These are phyloP conservation scores for Macrochelys suwanniensis DNA, from an alignment of 2,797 vertebrate genomes.

Conservation along the genomic window DNA sequence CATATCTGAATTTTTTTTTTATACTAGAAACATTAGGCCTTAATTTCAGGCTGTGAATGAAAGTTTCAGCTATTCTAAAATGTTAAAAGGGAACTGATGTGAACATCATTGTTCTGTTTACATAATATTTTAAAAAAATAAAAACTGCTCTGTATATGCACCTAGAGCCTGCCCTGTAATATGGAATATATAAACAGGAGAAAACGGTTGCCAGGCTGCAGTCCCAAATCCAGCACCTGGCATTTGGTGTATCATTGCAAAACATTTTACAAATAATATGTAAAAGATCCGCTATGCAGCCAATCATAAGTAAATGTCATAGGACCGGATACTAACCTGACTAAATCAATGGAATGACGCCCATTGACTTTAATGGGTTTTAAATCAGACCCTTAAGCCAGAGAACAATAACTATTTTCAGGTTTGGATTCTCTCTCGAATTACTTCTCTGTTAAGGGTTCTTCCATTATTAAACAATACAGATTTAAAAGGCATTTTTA, in stretches of 20 bases:
- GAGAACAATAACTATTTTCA: slow-evolving; percentile 34
- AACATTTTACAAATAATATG: slow-evolving; percentile 31
- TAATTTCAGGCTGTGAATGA: neutral
- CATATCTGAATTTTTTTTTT: neutral
- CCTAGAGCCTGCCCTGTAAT: neutral
- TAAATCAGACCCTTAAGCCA: neutral
- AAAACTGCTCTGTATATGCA: neutral
- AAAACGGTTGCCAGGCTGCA: slow-evolving; percentile 36
- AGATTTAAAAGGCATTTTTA: slow-evolving; percentile 38
- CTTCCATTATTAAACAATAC: slow-evolving; percentile 47
- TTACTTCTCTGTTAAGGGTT: slow-evolving; percentile 13
- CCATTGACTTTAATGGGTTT: neutral
- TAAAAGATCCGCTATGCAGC: neutral
- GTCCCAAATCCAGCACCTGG: slow-evolving; percentile 32
- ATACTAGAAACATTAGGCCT: neutral
- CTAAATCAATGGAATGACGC: neutral
- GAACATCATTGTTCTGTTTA: neutral
- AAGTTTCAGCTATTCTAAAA: neutral
- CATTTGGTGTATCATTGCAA: slow-evolving; percentile 38
- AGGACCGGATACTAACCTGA: neutral
- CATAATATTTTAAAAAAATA: neutral
- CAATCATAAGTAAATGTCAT: slow-evolving; percentile 44
- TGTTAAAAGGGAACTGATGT: neutral
- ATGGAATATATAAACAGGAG: slow-evolving; percentile 8
- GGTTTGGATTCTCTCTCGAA: slow-evolving; percentile 30